A percentile compares a stretch with the other conserved stretches of the same genome.
Conservation (phyloP, 2,888 invertebrate species). For the Drosophila suboccidentalis region DNA sequence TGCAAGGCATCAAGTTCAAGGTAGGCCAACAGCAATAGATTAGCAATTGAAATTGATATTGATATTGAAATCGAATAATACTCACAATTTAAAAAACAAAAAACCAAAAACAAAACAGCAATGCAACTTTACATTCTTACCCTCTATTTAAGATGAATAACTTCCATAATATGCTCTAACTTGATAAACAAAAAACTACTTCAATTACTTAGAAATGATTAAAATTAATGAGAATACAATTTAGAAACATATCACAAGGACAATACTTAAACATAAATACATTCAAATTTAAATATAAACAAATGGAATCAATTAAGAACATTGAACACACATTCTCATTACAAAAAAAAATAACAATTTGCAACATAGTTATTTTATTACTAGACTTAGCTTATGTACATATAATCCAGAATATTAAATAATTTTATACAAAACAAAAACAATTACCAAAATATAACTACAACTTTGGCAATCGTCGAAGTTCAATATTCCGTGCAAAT, state of each 20-base stretch:
- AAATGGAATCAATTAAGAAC: slow-evolving; percentile 50
- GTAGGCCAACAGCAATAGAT: slow-evolving; percentile 52
- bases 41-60: slow-evolving; percentile 47
- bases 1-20: slow-evolving; percentile 51
- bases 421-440: slow-evolving; percentile 67
- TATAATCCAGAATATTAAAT: slow-evolving; percentile 61
- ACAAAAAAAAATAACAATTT: slow-evolving; percentile 56
- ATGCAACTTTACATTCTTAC: slow-evolving; percentile 68
- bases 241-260: slow-evolving; percentile 85
- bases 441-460: slow-evolving; percentile 24
- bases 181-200: slow-evolving; percentile 74
- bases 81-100: slow-evolving; percentile 62
- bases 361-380: slow-evolving; percentile 78
- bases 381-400: slow-evolving; percentile 65
- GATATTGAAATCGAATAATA: slow-evolving; percentile 56
- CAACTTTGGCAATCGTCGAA: slow-evolving; percentile 60
- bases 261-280: slow-evolving; percentile 84
- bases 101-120: slow-evolving; percentile 23
- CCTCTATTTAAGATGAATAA: slow-evolving; percentile 75
- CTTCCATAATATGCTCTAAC: slow-evolving; percentile 78
- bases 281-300: slow-evolving; percentile 69
- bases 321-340: slow-evolving; percentile 59
- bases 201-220: slow-evolving; percentile 82
- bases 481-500: slow-evolving; percentile 43
- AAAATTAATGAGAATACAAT: slow-evolving; percentile 78